Base-by-base conservation (phyloP, 2,113 vertebrate species). In the Podarcis muralis region DNA sequence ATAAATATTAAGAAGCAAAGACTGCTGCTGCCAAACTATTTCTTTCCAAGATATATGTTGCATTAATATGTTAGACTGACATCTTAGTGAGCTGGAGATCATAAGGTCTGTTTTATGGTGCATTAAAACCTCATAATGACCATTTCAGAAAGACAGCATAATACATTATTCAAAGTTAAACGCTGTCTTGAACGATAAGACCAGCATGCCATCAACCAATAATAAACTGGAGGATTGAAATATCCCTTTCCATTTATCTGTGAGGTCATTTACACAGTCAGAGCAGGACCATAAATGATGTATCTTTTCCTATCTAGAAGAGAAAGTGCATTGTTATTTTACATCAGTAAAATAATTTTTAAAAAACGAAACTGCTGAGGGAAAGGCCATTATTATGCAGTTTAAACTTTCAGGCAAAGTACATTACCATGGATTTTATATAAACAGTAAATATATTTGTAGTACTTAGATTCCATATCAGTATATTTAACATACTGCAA, bases 81-180 rank as follows among this genome's bases (percentile, higher is more conserved):
- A 83, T 83, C 85, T 93, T 85, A 93, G 75, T 6, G 37, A 84
- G 62, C 91, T 87, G 83, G 90, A 93, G 83, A 93, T 88, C 83
- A 74, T 92, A 94, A 93, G 89, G 86, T 25, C 3, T 92, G 69
- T 83, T 96, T 95, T 93, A 95, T 87, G 78, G 84, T 92, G 88
- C 75, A 94, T 94, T 93, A 94, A 91, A 94, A 88, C 89, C 76
- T 86, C 91, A 77, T 91, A 92, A 92, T 83, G 93, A 92, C 82
- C 89, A 91, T 91, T 87, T 95, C 88, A 85, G 83, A 71, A 83
- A 93, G 69, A 79, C 95, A 89, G 77, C 79, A 35, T 91, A 92
- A 94, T 93, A 89, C 57, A 94, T 95, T 94, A 94, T 94, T 92
- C 90, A 89, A 84, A 84, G 88, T 95, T 95, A 95, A 95, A 94